Evolutionary conservation across 2,888 invertebrate species (phyloP).

Genomic region (Diloba caeruleocephala): DNA sequence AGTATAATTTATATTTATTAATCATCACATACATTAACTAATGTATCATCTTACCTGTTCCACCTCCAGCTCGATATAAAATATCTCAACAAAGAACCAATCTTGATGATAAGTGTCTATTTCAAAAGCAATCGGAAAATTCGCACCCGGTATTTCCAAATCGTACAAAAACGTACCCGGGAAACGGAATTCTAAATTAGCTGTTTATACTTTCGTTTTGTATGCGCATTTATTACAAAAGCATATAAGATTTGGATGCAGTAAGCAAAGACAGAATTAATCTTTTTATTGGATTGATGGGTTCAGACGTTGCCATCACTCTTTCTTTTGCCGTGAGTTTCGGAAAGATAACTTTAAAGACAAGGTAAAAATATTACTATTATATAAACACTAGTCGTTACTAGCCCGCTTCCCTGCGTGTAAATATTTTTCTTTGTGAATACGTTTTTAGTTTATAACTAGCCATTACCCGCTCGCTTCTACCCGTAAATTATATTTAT

Average conservation of each 20-base stretch:
- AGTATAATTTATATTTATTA: too few relatives aligned
- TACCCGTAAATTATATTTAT: too few relatives aligned
- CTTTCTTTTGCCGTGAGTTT: not conserved
- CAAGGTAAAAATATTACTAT: too few relatives aligned
- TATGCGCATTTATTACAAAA: conserved; percentile 43
- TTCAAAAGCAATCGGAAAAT: conserved; percentile 26
- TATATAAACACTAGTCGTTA: too few relatives aligned
- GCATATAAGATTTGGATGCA: conserved; percentile 15
- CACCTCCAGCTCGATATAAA: not conserved
- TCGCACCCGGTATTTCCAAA: conserved; percentile 27
- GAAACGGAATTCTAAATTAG: conserved; percentile 36
- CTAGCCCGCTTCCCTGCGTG: too few relatives aligned
- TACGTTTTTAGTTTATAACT: too few relatives aligned
- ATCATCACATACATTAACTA: too few relatives aligned
- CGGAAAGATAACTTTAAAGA: too few relatives aligned
- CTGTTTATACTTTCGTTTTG: conserved; percentile 26
- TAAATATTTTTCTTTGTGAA: too few relatives aligned
- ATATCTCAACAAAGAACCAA: conserved; percentile 16
- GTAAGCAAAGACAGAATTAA: conserved; percentile 1
- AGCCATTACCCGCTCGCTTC: too few relatives aligned
- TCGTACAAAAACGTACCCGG: conserved; percentile 21
- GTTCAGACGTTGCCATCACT: not conserved
- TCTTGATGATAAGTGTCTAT: conserved; percentile 33
- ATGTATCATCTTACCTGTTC: not conserved
- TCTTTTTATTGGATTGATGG: not conserved